These are phyloP conservation scores for Lasioglossum malachurum DNA, from an alignment of 2,888 invertebrate species.

Conservation along the genomic window DNA sequence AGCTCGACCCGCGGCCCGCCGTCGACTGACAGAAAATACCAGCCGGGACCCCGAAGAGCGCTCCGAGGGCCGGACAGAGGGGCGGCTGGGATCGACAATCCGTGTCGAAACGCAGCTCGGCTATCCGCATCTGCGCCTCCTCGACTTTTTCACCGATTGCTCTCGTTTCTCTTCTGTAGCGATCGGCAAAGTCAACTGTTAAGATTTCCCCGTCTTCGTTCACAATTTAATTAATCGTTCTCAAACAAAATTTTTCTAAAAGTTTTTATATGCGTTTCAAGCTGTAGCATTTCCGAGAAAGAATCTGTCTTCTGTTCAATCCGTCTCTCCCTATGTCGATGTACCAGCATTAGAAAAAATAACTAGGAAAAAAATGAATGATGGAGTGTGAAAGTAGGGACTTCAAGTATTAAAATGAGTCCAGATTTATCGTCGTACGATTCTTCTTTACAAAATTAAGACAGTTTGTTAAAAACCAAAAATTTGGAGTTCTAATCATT, in stretches of 20 bases:
- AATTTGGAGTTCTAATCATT: neutral
- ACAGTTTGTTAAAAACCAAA: neutral
- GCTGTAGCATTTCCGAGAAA: neutral
- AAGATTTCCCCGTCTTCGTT: neutral
- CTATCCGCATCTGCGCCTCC: conserved; percentile 60
- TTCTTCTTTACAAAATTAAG: neutral
- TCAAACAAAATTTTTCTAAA: neutral
- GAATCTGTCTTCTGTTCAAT: neutral
- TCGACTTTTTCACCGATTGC: conserved; percentile 16
- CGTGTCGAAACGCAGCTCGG: conserved; percentile 67
- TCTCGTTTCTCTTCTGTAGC: neutral
- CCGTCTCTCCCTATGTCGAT: neutral
- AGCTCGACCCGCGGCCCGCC: conserved; percentile 80
- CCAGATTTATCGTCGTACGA: neutral
- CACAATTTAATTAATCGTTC: neutral
- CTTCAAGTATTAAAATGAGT: neutral
- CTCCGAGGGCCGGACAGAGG: conserved; percentile 71
- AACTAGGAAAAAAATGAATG: neutral
- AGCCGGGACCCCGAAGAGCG: conserved; percentile 72
- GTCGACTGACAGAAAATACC: conserved; percentile 82
- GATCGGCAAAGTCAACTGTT: neutral
- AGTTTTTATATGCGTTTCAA: neutral
- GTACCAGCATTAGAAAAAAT: neutral
- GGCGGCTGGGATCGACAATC: conserved; percentile 73
- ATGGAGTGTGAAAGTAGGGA: neutral